A percentile compares a stretch with the other conserved stretches of the same genome.
Conservation (phyloP, 2,888 invertebrate genomes). For the Andrena praecox region DNA sequence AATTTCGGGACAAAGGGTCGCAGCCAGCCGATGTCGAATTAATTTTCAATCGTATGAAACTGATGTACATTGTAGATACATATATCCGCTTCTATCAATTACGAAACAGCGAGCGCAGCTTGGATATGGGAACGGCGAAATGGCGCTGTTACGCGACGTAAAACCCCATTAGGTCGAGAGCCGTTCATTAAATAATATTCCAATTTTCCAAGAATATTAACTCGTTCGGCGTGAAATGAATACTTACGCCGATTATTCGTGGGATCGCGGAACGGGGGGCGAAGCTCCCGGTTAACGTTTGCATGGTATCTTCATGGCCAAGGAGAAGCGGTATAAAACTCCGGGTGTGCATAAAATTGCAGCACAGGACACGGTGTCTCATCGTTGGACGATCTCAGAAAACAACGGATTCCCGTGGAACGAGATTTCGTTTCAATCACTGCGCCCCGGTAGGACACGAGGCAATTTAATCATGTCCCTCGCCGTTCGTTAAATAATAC, state of each 20-base stretch:
- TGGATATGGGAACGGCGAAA: slow-evolving; percentile 19
- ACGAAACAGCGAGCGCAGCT: slow-evolving; percentile 11
- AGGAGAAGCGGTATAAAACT: background rate
- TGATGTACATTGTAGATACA: slow-evolving; percentile 21
- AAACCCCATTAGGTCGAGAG: slow-evolving; percentile 42
- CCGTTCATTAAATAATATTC: slow-evolving; percentile 61
- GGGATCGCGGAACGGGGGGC: background rate
- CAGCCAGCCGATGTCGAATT: background rate
- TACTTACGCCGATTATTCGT: slow-evolving; percentile 34
- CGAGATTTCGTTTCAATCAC: slow-evolving; percentile 52
- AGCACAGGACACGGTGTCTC: background rate
- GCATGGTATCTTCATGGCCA: background rate
- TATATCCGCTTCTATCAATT: slow-evolving; percentile 37
- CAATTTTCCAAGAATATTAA: slow-evolving; percentile 56
- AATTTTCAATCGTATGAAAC: slow-evolving; percentile 36
- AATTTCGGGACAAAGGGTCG: background rate
- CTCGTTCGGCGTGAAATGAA: slow-evolving; percentile 33
- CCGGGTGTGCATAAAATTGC: background rate
- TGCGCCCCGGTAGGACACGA: slow-evolving; percentile 8
- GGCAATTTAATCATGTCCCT: slow-evolving; percentile 57
- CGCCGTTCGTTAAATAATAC: slow-evolving; percentile 59
- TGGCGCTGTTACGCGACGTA: slow-evolving; percentile 21
- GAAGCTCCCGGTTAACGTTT: background rate
- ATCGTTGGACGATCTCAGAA: background rate
- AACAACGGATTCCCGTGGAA: background rate